A percentile compares a stretch with the other conserved stretches of the same genome.
phyloP scores from a whole-genome alignment of 1,140 invertebrate species.

The Pararge aegeria region DNA sequence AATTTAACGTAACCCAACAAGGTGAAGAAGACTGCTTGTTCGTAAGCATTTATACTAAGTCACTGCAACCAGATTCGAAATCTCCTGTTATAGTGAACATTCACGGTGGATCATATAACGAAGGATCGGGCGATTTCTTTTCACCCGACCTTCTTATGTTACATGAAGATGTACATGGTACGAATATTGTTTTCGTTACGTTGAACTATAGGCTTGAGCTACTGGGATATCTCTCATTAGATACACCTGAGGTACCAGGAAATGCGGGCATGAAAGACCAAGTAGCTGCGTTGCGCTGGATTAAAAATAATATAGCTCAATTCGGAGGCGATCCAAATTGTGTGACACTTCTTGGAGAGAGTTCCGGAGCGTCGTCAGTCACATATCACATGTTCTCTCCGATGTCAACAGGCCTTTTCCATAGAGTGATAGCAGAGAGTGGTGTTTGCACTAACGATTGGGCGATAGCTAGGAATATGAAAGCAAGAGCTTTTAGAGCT shows the following conservation, averaged over 20 bases:
- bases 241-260: conserved; percentile 80
- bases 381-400: conserved; percentile 85
- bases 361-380: conserved; percentile 84
- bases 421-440: conserved; percentile 79
- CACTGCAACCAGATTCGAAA: conserved; percentile 28
- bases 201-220: conserved; percentile 31
- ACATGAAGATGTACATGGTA: conserved; percentile 6
- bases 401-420: conserved; percentile 80
- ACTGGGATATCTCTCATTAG: conserved; percentile 81
- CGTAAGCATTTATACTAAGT: conserved; percentile 70
- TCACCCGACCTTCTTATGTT: conserved; percentile 11
- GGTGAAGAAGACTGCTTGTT: conserved; percentile 81
- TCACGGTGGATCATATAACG: conserved; percentile 63
- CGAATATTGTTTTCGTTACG: conserved; percentile 10
- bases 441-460: conserved; percentile 81
- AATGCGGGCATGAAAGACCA: conserved; percentile 85
- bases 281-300: conserved; percentile 65
- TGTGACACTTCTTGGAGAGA: conserved; percentile 86
- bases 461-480: conserved; percentile 86
- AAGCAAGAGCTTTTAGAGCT: conserved; percentile 55
- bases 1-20: conserved; percentile 36
- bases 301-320: conserved; percentile 62
- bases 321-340: conserved; percentile 87
- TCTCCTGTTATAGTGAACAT: conserved; percentile 83
- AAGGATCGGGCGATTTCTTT: conserved; percentile 18